Percentiles rank a stretch among this genome's conserved stretches.
Conservation (phyloP, 2,888 invertebrate genomes). For the Dryobota labecula region DNA sequence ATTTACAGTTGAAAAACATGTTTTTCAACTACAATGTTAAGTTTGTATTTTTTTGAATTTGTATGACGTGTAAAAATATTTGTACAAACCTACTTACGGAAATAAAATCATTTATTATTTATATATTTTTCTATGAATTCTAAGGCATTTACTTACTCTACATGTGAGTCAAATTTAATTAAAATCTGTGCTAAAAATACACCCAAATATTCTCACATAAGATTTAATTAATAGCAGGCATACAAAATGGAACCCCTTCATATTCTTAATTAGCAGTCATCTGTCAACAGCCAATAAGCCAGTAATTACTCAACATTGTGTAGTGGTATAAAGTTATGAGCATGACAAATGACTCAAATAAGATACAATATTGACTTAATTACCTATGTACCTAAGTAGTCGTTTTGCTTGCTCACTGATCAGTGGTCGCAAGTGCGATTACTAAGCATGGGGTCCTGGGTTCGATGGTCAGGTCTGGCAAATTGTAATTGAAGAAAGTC, state of each 20-base stretch:
- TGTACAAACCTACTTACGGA: too few species aligned
- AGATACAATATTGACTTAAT: not conserved
- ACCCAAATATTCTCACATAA: not conserved
- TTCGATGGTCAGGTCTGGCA: not conserved
- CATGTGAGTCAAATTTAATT: not conserved
- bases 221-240: slow-evolving; percentile 11
- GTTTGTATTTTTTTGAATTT: too few species aligned
- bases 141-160: not conserved
- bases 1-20: too few species aligned
- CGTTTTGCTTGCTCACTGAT: not conserved
- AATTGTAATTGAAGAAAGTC: not conserved
- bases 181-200: too few species aligned
- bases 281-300: slow-evolving; percentile 19
- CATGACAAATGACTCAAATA: slow-evolving; percentile 17
- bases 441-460: too few species aligned
- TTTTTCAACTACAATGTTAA: too few species aligned
- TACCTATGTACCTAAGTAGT: not conserved
- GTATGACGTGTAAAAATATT: too few species aligned
- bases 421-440: too few species aligned
- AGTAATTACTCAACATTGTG: slow-evolving; percentile 19
- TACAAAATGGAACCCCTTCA: slow-evolving; percentile 13
- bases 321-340: not conserved
- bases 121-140: too few species aligned
- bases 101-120: too few species aligned
- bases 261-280: slow-evolving; percentile 29